Base-by-base conservation (phyloP, 2,888 invertebrate species). In the Dasypogon diadema region DNA sequence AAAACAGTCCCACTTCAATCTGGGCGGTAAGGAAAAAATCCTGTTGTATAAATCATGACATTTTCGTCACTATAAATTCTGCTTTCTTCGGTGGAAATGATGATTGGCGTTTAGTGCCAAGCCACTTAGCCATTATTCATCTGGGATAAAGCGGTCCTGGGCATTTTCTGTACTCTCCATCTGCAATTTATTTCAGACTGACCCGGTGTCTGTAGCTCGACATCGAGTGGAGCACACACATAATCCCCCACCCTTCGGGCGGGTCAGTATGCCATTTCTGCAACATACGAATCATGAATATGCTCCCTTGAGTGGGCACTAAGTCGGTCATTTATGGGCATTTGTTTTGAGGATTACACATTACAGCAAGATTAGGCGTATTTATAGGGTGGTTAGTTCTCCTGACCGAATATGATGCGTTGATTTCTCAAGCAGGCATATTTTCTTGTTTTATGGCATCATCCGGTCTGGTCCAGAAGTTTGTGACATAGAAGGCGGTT, bases 31-130 rank as follows among this genome's bases (percentile, higher is more conserved):
- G 21, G 26, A 46, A 65, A 65, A 30, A n/a, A 68, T 46, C 68
- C 26, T 16, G 14, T 24, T 10, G 26, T 24, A 68, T 16, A 24
- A 26, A 24, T 46, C 16, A 46, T 12, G 68, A 68, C 48, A 68
- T 68, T 68, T 55, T 68, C 51, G 51, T 68, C 68, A 68, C 68
- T 68, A 68, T 68, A 68, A 68, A 68, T 68, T 68, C 51, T 48
- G 26, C 26, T 48, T 68, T 30, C 68, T 68, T 68, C 26, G 26
- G 48, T 68, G 21, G 26, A 68, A 68, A 68, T 68, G 68, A 68
- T 68, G 68, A 68, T 68, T 68, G 68, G 68, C 68, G 24, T 68
- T 68, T 68, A 68, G 68, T 48, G 51, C 51, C 30, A 46, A 14
- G 48, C 68, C 48, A 26, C 26, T 51, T 14, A 24, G 24, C 68